Evolutionary conservation across 2,113 vertebrate genomes (phyloP), one percentile per base, ranked within the genome.

Genomic region (Cephalopterus ornatus): DNA sequence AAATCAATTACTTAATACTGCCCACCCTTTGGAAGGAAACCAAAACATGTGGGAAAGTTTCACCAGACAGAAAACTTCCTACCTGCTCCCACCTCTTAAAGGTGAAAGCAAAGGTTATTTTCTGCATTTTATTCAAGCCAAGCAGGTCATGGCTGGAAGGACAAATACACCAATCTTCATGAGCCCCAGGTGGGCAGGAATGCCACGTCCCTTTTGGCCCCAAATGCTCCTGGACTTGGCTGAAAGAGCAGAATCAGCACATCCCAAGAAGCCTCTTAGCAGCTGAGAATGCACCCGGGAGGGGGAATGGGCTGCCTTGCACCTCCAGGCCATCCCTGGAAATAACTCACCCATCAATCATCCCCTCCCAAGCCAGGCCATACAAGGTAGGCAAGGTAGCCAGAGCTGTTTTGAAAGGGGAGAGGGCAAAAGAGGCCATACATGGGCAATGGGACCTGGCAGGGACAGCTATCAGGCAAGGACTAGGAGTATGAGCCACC

Each of bases 241-340:
- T 87, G 75, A 74, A 97, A 94, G 84, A 96, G 67, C 91, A 71
- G 84, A 97, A 82, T 75, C 90, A 94, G 91, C 94, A 94, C 94
- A 80, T 93, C 96, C 83, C 66, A 89, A 88, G 94, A 96, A 97
- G 87, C 67, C 85, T 92, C 79, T 91, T 92, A 97, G 98, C 98
- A 99, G 98, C 98, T 99, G 99, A 98, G 98, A 97, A 98, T 97
- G 98, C 94, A 94, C 86, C 81, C 20, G 50, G 82, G 96, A 97
- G 97, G 96, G 98, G 98, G 89, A 93, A 97, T 93, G 97, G 97
- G 98, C 94, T 93, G 96, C 95, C 96, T 97, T 97, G 97, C 96
- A 98, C 97, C 98, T 98, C 97, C 22, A 12, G 97, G 92, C 97
- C 93, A 93, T 96, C 77, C 95, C 97, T 98, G 95, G 97, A 98